Base-by-base conservation (phyloP, 53 echinoderm and acorn worm species). In the Holothuria scabra region DNA sequence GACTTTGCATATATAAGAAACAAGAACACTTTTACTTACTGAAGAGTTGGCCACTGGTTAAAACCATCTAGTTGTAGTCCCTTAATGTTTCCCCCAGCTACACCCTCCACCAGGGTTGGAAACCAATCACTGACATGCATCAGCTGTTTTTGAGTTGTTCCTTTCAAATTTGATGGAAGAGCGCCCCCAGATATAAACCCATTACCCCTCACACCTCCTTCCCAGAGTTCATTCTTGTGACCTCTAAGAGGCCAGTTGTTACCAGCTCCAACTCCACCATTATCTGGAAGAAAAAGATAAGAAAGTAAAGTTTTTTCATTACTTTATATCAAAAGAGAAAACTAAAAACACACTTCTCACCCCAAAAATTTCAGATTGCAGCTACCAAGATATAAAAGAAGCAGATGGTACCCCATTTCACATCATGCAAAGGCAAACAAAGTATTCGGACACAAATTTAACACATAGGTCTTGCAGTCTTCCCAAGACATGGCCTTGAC, bases 81-180 rank as follows among this genome's bases (percentile, higher is more conserved):
- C 5, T 80, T 30, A 1, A 90, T 63, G 55, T 16, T 66, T 1
- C 88, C 87, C 8, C 74, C 86, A 35, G 96, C 96, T 37, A 96
- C 83, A 19, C 95, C 95, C 55, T 86, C 64, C n/a, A 96, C 92
- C 12, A 96, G 85, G 0, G 96, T 96, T 6, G 96, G 96, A 84
- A 96, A 96, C 96, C 96, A 94, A 84, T 96, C 96, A 71, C 91
- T 91, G 67, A 96, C 94, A 85, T 96, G 96, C 86, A 89, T 89
- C 88, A 96, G 67, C 58, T 90, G 89, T 0, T 66, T 89, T 64
- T 75, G 87, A 19, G 90, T 56, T 5, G 93, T 90, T 7, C 96
- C 96, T 60, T 81, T 84, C 22, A 96, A 88, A 6, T 31, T 57
- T 55, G 67, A 30, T 12, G 93, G 91, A 3, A 96, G 67, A 38